These are phyloP conservation scores for Spea multiplicata DNA, from an alignment of 2,113 vertebrate species.

Conservation along the genomic window DNA sequence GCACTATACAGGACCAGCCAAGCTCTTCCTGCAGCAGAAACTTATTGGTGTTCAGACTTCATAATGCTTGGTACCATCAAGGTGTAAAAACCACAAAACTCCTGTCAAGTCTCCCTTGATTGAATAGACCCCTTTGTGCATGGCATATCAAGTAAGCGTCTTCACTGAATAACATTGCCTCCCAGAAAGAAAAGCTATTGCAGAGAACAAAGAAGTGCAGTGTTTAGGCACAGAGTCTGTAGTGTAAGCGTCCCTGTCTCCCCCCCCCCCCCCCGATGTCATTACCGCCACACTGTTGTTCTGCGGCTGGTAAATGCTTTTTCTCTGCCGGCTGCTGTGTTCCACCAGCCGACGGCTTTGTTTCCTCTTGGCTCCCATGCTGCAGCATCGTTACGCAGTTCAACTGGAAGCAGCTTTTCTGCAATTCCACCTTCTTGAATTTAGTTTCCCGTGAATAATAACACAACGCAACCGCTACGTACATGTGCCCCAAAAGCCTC, in stretches of 20 bases:
- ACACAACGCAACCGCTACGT: neutral
- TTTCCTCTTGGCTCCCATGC: conserved; percentile 5
- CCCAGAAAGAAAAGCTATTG: neutral
- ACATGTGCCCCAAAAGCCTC: neutral
- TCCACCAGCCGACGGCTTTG: conserved; percentile 7
- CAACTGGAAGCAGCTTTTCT: conserved; percentile 8
- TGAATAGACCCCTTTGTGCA: too few species aligned
- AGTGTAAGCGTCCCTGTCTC: neutral
- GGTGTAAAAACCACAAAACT: too few species aligned
- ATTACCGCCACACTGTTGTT: conserved; percentile 3
- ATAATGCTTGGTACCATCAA: too few species aligned
- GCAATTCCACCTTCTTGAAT: conserved; percentile 7
- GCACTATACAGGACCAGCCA: too few species aligned
- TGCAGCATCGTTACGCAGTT: neutral
- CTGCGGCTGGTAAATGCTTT: neutral
- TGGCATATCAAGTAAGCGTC: too few species aligned
- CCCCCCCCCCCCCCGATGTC: too few species aligned
- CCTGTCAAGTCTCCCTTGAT: too few species aligned
- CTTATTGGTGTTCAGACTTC: too few species aligned
- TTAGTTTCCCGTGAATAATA: conserved; percentile 1
- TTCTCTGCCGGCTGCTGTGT: neutral
- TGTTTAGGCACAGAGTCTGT: neutral
- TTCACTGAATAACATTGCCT: neutral
- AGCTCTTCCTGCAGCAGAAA: too few species aligned
- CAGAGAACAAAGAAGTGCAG: neutral